Percentiles rank a stretch among this genome's conserved stretches.
phyloP scores from a whole-genome alignment of 2,797 vertebrate genomes.

The Prunella strophiata region DNA sequence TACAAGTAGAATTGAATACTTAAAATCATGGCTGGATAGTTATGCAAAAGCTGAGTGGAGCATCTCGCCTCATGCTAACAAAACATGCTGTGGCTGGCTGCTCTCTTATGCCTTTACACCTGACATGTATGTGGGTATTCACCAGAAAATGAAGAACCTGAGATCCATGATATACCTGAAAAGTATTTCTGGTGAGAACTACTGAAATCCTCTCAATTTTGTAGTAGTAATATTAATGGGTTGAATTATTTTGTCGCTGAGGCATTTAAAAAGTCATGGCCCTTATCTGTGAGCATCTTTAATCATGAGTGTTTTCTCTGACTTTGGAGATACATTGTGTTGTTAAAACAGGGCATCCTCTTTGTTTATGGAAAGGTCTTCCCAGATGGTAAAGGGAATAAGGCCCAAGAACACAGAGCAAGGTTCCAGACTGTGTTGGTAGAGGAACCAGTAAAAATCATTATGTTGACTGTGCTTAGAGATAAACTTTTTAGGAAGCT shows the following conservation, averaged over 20 bases:
- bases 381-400: background rate
- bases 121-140: background rate
- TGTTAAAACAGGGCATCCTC: background rate
- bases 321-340: background rate
- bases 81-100: background rate
- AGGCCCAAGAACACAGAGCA: background rate
- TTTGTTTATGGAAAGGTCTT: background rate
- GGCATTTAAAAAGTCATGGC: background rate
- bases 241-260: background rate
- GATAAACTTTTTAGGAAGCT: background rate
- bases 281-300: background rate
- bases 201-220: background rate
- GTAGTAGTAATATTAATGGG: background rate
- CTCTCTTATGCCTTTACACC: background rate
- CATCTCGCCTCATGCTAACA: constrained; percentile 38
- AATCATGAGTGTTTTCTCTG: background rate
- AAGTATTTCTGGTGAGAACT: background rate
- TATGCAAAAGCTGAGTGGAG: constrained; percentile 74
- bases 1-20: constrained; percentile 80
- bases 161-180: background rate
- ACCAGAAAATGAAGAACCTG: background rate
- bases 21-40: constrained; percentile 77
- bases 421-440: background rate
- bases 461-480: background rate
- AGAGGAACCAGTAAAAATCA: background rate